A percentile compares a stretch with the other conserved stretches of the same genome.
Evolutionary conservation across 1,140 invertebrate genomes (phyloP).

Genomic region (Eciton burchellii): DNA sequence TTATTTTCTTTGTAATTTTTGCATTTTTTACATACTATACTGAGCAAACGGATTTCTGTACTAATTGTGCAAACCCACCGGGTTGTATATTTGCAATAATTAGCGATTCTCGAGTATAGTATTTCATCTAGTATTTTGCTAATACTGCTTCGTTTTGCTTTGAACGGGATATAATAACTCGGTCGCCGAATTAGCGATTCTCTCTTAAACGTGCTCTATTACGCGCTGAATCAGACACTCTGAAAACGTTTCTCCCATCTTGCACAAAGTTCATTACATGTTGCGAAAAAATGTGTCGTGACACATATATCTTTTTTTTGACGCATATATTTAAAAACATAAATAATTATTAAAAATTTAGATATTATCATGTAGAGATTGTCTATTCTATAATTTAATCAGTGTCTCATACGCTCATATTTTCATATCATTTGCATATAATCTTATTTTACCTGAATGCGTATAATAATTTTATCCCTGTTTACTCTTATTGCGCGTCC

Average conservation of each 20-base stretch:
- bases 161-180: slow-evolving; percentile 32
- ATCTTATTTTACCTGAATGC: not conserved
- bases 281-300: not conserved
- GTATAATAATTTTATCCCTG: slow-evolving; percentile 12
- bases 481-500: not conserved
- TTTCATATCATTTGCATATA: not conserved
- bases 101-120: not conserved
- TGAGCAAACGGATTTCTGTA: not conserved
- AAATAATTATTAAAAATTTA: slow-evolving; percentile 11
- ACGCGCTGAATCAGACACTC: not conserved
- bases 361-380: not conserved
- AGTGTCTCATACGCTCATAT: not conserved
- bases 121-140: slow-evolving; percentile 32
- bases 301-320: slow-evolving; percentile 12
- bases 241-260: not conserved
- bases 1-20: not conserved
- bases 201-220: slow-evolving; percentile 12
- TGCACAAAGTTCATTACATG: not conserved
- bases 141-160: slow-evolving; percentile 16
- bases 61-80: slow-evolving; percentile 6
- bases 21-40: not conserved
- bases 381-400: not conserved
- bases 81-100: slow-evolving; percentile 9
- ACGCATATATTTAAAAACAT: not conserved
- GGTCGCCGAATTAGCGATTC: not conserved